A percentile compares a stretch with the other conserved stretches of the same genome.
Evolutionary conservation across 2,888 invertebrate genomes (phyloP).

Genomic region (Plusia festucae): DNA sequence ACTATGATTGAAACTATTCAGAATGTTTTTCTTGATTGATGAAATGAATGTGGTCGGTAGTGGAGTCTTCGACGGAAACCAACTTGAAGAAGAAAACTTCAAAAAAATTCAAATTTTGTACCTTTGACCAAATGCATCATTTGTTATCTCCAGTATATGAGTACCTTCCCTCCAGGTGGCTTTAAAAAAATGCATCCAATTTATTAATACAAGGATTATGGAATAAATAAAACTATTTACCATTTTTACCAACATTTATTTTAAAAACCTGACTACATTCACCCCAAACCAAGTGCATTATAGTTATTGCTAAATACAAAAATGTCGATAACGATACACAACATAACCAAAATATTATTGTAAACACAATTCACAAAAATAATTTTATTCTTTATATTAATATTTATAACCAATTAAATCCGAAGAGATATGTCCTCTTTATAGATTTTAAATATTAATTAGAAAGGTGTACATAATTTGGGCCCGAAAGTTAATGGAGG

Average conservation of each 20-base stretch:
- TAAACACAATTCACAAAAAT: constrained; percentile 44
- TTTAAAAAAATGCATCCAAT: no score
- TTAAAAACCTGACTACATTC: constrained; percentile 84
- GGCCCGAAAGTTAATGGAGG: constrained; percentile 5
- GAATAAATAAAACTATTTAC: constrained; percentile 39
- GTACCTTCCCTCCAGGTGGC: no score
- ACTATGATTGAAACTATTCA: no score
- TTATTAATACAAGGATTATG: no score
- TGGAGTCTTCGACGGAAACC: no score
- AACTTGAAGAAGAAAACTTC: no score
- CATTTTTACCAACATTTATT: constrained; percentile 78
- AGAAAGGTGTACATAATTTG: constrained; percentile 23
- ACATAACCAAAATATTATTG: constrained; percentile 41
- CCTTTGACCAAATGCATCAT: no score
- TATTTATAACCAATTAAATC: constrained; percentile 41
- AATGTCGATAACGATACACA: constrained; percentile 59
- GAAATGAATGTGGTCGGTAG: no score
- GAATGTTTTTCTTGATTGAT: no score
- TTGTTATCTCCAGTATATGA: no score
- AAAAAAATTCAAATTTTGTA: no score
- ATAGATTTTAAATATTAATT: constrained; percentile 20
- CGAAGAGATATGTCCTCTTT: constrained; percentile 39
- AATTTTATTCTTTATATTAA: constrained; percentile 28
- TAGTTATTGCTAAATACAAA: constrained; percentile 72
- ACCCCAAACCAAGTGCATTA: constrained; percentile 87